Evolutionary conservation across 2,113 vertebrate species (phyloP), one percentile per base, ranked within the genome.

Genomic region (Barbus barbus): DNA sequence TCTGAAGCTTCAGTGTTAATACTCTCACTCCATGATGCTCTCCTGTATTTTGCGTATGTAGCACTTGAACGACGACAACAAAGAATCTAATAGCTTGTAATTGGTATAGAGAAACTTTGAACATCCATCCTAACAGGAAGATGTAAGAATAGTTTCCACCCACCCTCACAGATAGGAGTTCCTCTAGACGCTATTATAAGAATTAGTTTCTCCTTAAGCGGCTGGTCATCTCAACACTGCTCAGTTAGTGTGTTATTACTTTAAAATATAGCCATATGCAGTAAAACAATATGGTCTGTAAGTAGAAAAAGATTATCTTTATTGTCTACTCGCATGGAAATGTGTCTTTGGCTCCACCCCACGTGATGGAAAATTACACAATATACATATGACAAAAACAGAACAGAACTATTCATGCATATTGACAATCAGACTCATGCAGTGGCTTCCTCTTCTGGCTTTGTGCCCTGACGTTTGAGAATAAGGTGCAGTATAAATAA

Each of bases 101-200:
- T 79, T 71, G 83, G 86, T 69, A 72, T 83, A 80, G 78, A 83
- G 83, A 86, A 86, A 82, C 80, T 82, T 76, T 84, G 85, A 86
- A 80, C 65, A 48, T 81, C 85, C 75, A 80, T 81, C 79, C 85
- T 60, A 20, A 76, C 73, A 87, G 86, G 86, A 84, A 87, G 76
- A 76, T 20, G 14, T 41, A 87, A 89, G 74, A 87, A 87, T 89
- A 87, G 36, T 87, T 89, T 87, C 82, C 82, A 75, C 44, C 73
- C 38, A 9, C 53, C 46, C 78, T 65, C 56, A 82, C 36, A 73
- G 44, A 71, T 14, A 28, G 81, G 74, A 83, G 82, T 80, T 86
- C 79, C 82, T 89, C 82, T 84, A 81, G 48, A 61, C 24, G 44
- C 36, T 67, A 44, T 80, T 80, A 78, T 60, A 69, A 11, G 16